These are phyloP conservation scores for Anomalospiza imberbis DNA, from an alignment of 2,797 vertebrate genomes.

Conservation along the genomic window DNA sequence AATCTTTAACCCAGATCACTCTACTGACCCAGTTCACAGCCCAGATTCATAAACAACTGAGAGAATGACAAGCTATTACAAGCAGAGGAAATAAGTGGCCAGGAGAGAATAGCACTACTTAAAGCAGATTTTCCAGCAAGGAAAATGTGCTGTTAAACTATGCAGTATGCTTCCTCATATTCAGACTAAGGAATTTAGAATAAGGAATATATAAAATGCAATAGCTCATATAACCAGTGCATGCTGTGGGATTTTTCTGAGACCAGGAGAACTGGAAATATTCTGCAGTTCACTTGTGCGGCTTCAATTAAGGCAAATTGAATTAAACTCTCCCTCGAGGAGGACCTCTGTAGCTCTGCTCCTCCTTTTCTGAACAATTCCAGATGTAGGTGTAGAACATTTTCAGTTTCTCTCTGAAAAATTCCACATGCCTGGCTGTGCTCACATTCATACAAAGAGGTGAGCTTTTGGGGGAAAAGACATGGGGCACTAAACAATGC, in stretches of 20 bases:
- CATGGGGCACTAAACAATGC: background rate
- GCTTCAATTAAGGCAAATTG: constrained; percentile 61
- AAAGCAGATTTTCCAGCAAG: constrained; percentile 26
- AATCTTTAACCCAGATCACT: background rate
- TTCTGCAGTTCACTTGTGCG: constrained; percentile 14
- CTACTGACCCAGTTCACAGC: background rate
- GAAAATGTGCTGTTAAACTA: constrained; percentile 8
- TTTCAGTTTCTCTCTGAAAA: background rate
- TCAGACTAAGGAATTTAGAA: constrained; percentile 31
- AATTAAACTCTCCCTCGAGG: constrained; percentile 56
- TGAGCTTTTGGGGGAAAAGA: background rate
- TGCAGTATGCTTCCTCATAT: background rate
- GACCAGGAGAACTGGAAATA: constrained; percentile 42
- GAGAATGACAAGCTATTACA: constrained; percentile 20
- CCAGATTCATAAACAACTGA: background rate
- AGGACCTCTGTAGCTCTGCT: constrained; percentile 19
- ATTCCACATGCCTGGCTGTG: background rate
- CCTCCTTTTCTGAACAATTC: constrained; percentile 45
- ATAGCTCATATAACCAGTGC: constrained; percentile 2
- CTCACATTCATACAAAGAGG: background rate
- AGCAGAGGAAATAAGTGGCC: background rate
- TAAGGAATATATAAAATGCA: constrained; percentile 31
- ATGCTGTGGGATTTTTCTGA: constrained; percentile 29
- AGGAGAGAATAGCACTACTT: constrained; percentile 17
- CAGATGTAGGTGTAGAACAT: constrained; percentile 33